Percentiles rank a stretch among this genome's conserved stretches.
Conservation (phyloP, 1,140 invertebrate species). For the Drosophila tristis region DNA sequence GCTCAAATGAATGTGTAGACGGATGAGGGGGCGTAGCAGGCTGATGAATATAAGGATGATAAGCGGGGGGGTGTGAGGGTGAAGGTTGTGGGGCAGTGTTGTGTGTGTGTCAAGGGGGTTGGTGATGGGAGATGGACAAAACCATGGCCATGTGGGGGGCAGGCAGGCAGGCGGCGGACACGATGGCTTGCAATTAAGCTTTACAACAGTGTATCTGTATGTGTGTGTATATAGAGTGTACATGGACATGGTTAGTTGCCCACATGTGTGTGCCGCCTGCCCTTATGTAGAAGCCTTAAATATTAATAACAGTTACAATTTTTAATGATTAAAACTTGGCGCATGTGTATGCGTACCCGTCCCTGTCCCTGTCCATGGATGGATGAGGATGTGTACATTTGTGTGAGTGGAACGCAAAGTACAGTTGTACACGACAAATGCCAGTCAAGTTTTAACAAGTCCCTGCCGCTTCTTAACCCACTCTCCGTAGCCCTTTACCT, state of each 20-base stretch:
- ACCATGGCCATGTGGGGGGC: slow-evolving; percentile 22
- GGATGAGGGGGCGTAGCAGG: background rate
- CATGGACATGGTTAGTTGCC: slow-evolving; percentile 51
- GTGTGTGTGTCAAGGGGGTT: slow-evolving; percentile 14
- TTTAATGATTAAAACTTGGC: slow-evolving; percentile 81
- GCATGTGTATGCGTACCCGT: slow-evolving; percentile 62
- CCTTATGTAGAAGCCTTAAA: slow-evolving; percentile 73
- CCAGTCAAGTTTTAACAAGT: slow-evolving; percentile 57
- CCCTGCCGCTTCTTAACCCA: slow-evolving; percentile 1
- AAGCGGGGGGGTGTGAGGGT: background rate
- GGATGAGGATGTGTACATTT: slow-evolving; percentile 13
- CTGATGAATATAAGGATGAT: background rate
- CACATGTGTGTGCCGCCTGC: slow-evolving; percentile 19
- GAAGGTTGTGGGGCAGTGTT: too few relatives aligned
- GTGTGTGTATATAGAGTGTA: slow-evolving; percentile 12
- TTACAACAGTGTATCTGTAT: slow-evolving; percentile 27
- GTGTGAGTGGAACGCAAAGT: slow-evolving; percentile 53
- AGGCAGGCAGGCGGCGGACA: slow-evolving; percentile 44
- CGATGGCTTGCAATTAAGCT: slow-evolving; percentile 74
- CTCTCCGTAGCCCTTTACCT: background rate
- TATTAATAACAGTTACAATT: slow-evolving; percentile 83
- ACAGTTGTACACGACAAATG: slow-evolving; percentile 62
- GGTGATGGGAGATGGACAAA: background rate
- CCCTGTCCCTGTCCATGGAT: background rate
- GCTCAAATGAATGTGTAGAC: slow-evolving; percentile 15